Base-by-base conservation (phyloP, 53 echinoderm and acorn worm species). In the Apostichopus leukothele region DNA sequence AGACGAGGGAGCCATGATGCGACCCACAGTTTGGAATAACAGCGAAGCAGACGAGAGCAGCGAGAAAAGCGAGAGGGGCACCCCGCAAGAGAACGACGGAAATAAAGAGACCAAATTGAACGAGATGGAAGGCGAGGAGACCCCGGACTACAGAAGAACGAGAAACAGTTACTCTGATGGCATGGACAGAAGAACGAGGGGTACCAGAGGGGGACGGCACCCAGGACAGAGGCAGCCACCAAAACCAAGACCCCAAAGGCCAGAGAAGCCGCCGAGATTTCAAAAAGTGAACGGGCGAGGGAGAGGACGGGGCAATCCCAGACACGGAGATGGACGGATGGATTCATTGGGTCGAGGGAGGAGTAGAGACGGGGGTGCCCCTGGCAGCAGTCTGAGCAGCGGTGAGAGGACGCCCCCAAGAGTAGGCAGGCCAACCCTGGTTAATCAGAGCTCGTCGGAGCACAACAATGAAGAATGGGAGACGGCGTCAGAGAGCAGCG, bases 381-480 rank as follows among this genome's bases (percentile, higher is more conserved):
- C 57, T 10, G 81, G 86, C 16, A 92, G 93, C 39, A 92, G 92
- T 54, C 84, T 83, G 77, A 96, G 91, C 76, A 92, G 91, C 27
- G 94, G 92, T 50, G 95, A 90, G 55, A 84, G 73, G 22, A 53
- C 92, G 26, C 88, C 88, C 13, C 79, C 86, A 51, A 88, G 89
- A 2, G 67, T 91, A 63, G 73, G 74, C 19, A 94, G 90, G 76
- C 94, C 97, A 3, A 55, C 88, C 74, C 85, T 95, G 74, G 89
- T 90, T 6, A 92, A 93, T 61, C 97, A 95, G 83, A 95, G 95
- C 89, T 95, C 95, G 7, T 97, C 97, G 22, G 97, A 97, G 78
- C 95, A 91, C 68, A 95, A 95, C 88, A 97, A 97, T 79, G 97
- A 95, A 76, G 97, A 97, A 80, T 97, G 97, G 97, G 97, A 97